A percentile compares a stretch with the other conserved stretches of the same genome.
These are phyloP conservation scores for Drosophila malerkotliana DNA, from an alignment of 1,140 invertebrate species.

Conservation along the genomic window DNA sequence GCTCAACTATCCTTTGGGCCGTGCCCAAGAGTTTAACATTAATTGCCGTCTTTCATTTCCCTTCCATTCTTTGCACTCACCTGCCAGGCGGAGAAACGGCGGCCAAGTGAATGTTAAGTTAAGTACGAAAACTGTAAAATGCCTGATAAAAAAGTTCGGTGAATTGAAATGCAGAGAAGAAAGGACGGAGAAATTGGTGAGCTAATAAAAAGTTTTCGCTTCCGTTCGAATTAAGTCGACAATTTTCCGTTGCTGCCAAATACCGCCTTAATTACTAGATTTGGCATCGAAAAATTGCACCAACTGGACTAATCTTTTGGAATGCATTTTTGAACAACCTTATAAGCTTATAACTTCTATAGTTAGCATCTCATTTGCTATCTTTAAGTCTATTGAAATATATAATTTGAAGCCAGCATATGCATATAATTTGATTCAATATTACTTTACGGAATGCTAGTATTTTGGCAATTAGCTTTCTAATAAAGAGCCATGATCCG, in stretches of 20 bases:
- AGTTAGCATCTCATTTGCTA: no score
- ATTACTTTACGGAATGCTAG: constrained; percentile 3
- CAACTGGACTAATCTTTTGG: not conserved
- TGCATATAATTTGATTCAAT: constrained; percentile 7
- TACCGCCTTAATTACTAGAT: constrained; percentile 40
- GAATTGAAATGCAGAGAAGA: constrained; percentile 39
- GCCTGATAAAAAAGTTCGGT: constrained; percentile 66
- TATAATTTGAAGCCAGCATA: not conserved
- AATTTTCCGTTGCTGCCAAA: constrained; percentile 55
- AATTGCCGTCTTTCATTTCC: constrained; percentile 69
- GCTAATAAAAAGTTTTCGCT: constrained; percentile 68
- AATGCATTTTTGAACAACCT: not conserved
- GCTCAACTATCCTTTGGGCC: constrained; percentile 60
- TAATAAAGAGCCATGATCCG: constrained; percentile 42
- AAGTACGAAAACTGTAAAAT: constrained; percentile 66
- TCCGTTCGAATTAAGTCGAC: constrained; percentile 47
- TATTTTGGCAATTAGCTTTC: constrained; percentile 35
- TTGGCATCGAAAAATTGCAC: constrained; percentile 17
- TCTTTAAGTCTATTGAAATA: not conserved
- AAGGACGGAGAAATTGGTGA: constrained; percentile 25
- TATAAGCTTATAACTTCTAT: no score
- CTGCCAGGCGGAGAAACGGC: constrained; percentile 22
- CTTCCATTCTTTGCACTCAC: constrained; percentile 41
- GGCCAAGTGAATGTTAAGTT: constrained; percentile 52
- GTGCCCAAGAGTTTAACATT: constrained; percentile 69